phyloP scores from a whole-genome alignment of 1,140 invertebrate species.

The Brevipalpus yothersi region DNA sequence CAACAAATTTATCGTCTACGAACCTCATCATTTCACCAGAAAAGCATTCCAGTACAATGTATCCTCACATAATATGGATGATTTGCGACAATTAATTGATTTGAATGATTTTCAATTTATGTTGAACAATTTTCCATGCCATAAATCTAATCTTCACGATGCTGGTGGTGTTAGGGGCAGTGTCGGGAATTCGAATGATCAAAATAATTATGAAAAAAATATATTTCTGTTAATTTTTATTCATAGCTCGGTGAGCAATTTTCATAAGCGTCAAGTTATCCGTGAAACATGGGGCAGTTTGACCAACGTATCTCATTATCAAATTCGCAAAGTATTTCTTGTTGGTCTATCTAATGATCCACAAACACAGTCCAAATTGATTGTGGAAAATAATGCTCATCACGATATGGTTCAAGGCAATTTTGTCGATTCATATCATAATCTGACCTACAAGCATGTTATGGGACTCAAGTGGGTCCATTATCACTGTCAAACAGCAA shows the following conservation, averaged over 20 bases:
- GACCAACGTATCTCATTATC: constrained; percentile 15
- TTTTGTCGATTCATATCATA: constrained; percentile 52
- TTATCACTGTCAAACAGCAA: constrained; percentile 33
- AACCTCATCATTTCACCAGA: no score
- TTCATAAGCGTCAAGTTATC: constrained; percentile 19
- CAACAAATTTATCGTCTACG: no score
- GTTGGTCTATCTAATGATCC: constrained; percentile 1
- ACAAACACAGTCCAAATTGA: constrained; percentile 7
- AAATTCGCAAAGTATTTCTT: constrained; percentile 7
- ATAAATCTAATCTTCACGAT: constrained; percentile 19
- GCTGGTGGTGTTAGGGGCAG: background rate
- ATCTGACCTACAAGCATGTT: constrained; percentile 59
- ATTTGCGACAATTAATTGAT: constrained; percentile 10
- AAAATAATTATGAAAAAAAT: constrained; percentile 40
- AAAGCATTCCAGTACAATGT: background rate
- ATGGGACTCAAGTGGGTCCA: constrained; percentile 59
- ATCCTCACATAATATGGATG: background rate
- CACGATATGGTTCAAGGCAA: constrained; percentile 25
- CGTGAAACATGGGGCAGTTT: constrained; percentile 18
- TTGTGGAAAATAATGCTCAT: constrained; percentile 15
- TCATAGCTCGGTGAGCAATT: constrained; percentile 21
- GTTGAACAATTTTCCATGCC: constrained; percentile 11
- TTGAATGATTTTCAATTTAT: constrained; percentile 11
- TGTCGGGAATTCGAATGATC: background rate
- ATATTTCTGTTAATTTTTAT: constrained; percentile 27